Evolutionary conservation across 2,797 vertebrate genomes (phyloP), one percentile per base, ranked within the genome.

Genomic region (Paratrypauchen microcephalus): DNA sequence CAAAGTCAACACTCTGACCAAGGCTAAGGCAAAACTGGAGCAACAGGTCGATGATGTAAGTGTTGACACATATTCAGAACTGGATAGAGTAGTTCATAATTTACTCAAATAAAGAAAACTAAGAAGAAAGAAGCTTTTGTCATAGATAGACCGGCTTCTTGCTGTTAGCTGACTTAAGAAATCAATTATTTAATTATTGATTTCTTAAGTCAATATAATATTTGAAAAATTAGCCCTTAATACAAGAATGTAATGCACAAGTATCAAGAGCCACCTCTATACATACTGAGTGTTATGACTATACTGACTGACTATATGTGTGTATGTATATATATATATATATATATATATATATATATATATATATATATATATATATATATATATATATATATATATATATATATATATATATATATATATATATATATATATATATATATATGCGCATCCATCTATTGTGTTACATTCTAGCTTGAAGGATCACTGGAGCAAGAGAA

Each of bases 401-500:
- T n/a, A n/a, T n/a, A n/a, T n/a, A n/a, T n/a, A n/a, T n/a, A n/a
- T n/a, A n/a, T n/a, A n/a, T n/a, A n/a, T n/a, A n/a, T n/a, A n/a
- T n/a, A n/a, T n/a, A n/a, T n/a, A n/a, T n/a, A n/a, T n/a, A n/a
- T n/a, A n/a, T n/a, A n/a, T n/a, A n/a, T n/a, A n/a, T n/a, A n/a
- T n/a, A n/a, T n/a, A n/a, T n/a, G n/a, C n/a, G n/a, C 15, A 3
- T 7, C 26, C 2, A 0, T 59, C 57, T 32, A 6, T 5, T 55
- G 23, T 32, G 19, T 32, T 36, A 41, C n/a, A 23, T 45, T 45
- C 41, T 61, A 94, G 95, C 91, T 97, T 0, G 96, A 97, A 69
- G 94, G 95, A 0, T 96, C 95, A 5, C 76, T 97, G 62, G 95
- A 97, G 58, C 96, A 96, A 78, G 96, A 97, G 75, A 97, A 96